Base-by-base conservation (phyloP, 2,113 vertebrate genomes). In the Sylvilagus bachmani region DNA sequence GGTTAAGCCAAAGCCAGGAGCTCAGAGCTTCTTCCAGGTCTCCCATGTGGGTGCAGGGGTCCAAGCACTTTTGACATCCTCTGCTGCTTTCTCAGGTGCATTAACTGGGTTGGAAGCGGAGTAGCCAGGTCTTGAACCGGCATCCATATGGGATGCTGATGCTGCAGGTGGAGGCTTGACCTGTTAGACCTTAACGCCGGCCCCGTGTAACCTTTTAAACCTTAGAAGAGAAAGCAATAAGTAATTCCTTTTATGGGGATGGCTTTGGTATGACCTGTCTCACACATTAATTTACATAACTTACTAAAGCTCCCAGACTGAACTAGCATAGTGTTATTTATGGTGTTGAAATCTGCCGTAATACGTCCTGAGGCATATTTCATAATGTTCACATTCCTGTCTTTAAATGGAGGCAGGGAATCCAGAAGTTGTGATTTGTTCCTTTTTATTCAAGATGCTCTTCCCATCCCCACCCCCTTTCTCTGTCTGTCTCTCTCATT, bases 271-370 rank as follows among this genome's bases (percentile, higher is more conserved):
- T 29, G 31, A 49, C 75, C 10, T 87, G 33, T 67, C 27, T 21
- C 33, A 16, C 55, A 16, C 19, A 58, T 82, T 90, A 71, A 90
- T 84, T 84, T 62, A 73, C 75, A 14, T 82, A 53, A 88, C 75
- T 84, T 96, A 84, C 62, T 73, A 64, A 58, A 92, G 62, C 5
- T 81, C n/a, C n/a, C 71, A 87, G 67, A 27, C 89, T 12, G 71
- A 95, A 36, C 86, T 81, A 81, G 38, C 70, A 29, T 66, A 1
- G 70, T 93, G 69, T 12, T 87, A 51, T 77, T 84, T 73, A 71
- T 74, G 75, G 31, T 74, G 27, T n/a, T 89, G 62, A 73, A 89
- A 82, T 71, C 33, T 81, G 33, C 29, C 33, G 29, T 69, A 80
- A 53, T 78, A 11, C 69, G n/a, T 61, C 86, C 22, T n/a, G 53